These are phyloP conservation scores for Acleris sparsana DNA, from an alignment of 2,888 invertebrate genomes.

Conservation along the genomic window DNA sequence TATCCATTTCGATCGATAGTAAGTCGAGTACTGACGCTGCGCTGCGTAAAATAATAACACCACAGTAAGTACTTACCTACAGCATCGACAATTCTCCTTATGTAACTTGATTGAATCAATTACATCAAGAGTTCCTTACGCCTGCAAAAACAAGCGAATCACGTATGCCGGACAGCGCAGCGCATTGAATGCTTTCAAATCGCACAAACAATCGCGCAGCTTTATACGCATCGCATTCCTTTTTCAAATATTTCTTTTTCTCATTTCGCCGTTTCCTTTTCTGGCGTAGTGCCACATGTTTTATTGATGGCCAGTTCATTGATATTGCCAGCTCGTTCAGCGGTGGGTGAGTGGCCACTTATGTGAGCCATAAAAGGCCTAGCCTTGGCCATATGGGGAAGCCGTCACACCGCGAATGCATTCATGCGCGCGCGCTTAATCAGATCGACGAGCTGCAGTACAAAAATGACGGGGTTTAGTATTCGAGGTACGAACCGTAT, in stretches of 20 bases:
- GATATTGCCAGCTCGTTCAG: constrained; percentile 83
- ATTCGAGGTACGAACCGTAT: constrained; percentile 30
- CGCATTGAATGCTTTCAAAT: constrained; percentile 78
- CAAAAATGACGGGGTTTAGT: constrained; percentile 55
- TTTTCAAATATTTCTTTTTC: constrained; percentile 81
- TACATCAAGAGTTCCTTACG: constrained; percentile 47
- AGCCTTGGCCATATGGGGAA: constrained; percentile 82
- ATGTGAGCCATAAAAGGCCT: constrained; percentile 80
- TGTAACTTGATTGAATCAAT: constrained; percentile 66
- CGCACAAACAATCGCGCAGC: constrained; percentile 71
- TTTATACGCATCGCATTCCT: constrained; percentile 70
- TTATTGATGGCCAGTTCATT: constrained; percentile 83
- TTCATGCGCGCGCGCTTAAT: constrained; percentile 75
- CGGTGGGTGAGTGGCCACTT: constrained; percentile 82
- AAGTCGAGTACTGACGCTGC: too few species aligned
- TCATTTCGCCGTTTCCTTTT: constrained; percentile 80
- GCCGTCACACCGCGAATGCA: constrained; percentile 76
- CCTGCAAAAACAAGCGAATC: constrained; percentile 60
- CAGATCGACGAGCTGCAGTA: constrained; percentile 72
- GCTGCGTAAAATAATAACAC: too few species aligned
- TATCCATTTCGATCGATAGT: too few species aligned
- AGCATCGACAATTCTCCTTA: constrained; percentile 49
- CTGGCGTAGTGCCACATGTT: constrained; percentile 81
- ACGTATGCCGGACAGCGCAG: constrained; percentile 69
- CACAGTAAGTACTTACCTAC: neutral